A percentile compares a stretch with the other conserved stretches of the same genome.
These are phyloP conservation scores for Epizoanthus illoricatus DNA, from an alignment of 92 coral and sea anemone species.

Conservation along the genomic window DNA sequence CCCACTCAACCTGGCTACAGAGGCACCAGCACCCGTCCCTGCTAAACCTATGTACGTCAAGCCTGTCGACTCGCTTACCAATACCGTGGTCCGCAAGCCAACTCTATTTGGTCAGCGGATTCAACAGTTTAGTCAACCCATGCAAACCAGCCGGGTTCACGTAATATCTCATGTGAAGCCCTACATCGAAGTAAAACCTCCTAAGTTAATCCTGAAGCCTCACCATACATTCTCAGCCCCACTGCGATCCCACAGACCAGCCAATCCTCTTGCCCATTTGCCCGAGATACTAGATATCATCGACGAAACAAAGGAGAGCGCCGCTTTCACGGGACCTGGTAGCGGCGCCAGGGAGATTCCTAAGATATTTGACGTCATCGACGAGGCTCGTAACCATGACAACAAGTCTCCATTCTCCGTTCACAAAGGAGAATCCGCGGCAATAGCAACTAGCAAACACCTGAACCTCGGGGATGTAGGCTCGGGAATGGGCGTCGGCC, in stretches of 20 bases:
- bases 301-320: slow-evolving; percentile 63
- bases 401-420: slow-evolving; percentile 48
- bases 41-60: slow-evolving; percentile 11
- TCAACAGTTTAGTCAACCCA: slow-evolving; percentile 42
- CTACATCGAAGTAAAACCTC: slow-evolving; percentile 46
- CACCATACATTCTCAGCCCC: slow-evolving; percentile 2
- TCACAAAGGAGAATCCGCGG: slow-evolving; percentile 60
- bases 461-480: slow-evolving; percentile 89
- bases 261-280: slow-evolving; percentile 34
- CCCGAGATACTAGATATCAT: slow-evolving; percentile 88
- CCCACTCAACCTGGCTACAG: not conserved
- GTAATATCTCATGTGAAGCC: slow-evolving; percentile 58
- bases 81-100: slow-evolving; percentile 33
- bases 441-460: slow-evolving; percentile 99
- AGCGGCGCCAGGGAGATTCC: slow-evolving; percentile 85
- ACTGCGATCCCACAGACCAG: slow-evolving; percentile 8
- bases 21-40: not conserved
- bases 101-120: slow-evolving; percentile 37
- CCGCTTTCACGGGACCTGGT: slow-evolving; percentile 47
- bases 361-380: slow-evolving; percentile 92
- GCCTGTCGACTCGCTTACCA: slow-evolving; percentile 30
- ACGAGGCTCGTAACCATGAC: slow-evolving; percentile 77
- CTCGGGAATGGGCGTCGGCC: slow-evolving; percentile 95
- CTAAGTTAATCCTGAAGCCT: slow-evolving; percentile 2
- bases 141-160: slow-evolving; percentile 49